phyloP scores from a whole-genome alignment of 2,888 invertebrate genomes.

The Abrostola triplasia region DNA sequence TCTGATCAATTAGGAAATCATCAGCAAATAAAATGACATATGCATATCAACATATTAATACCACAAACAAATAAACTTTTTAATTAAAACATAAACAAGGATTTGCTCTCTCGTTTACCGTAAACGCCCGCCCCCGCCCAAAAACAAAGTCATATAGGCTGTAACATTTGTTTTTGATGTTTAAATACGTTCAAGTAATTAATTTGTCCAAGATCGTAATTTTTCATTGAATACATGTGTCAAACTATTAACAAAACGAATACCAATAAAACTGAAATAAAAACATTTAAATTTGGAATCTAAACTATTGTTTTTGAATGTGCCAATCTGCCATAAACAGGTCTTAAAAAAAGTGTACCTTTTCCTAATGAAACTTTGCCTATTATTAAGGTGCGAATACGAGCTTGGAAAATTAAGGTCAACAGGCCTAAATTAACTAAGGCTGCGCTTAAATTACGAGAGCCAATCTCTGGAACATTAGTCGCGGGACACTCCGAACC shows the following conservation, averaged over 20 bases:
- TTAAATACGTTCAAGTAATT: constrained; percentile 28
- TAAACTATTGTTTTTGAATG: constrained; percentile 6
- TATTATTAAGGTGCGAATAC: constrained; percentile 45
- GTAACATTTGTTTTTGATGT: constrained; percentile 54
- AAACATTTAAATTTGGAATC: constrained; percentile 26
- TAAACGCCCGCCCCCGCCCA: constrained; percentile 72
- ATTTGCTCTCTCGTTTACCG: constrained; percentile 53
- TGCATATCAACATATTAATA: constrained; percentile 17
- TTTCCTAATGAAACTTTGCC: constrained; percentile 41
- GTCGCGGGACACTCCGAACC: constrained; percentile 1
- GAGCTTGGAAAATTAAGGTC: constrained; percentile 48
- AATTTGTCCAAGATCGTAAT: constrained; percentile 51
- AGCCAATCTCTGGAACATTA: constrained; percentile 2
- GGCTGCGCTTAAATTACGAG: constrained; percentile 2
- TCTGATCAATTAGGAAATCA: constrained; percentile 22
- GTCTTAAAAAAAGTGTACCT: constrained; percentile 28
- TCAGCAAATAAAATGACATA: constrained; percentile 32
- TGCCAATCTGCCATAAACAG: constrained; percentile 49
- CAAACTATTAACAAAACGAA: constrained; percentile 19
- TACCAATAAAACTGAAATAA: constrained; percentile 28
- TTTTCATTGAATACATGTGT: constrained; percentile 34
- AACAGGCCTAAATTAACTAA: constrained; percentile 10
- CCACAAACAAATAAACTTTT: constrained; percentile 16
- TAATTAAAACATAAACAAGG: constrained; percentile 33
- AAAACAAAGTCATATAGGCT: constrained; percentile 55